Percentiles rank a stretch among this genome's conserved stretches.
Evolutionary conservation across 2,113 vertebrate species (phyloP).

Genomic region (Gambusia holbrooki): DNA sequence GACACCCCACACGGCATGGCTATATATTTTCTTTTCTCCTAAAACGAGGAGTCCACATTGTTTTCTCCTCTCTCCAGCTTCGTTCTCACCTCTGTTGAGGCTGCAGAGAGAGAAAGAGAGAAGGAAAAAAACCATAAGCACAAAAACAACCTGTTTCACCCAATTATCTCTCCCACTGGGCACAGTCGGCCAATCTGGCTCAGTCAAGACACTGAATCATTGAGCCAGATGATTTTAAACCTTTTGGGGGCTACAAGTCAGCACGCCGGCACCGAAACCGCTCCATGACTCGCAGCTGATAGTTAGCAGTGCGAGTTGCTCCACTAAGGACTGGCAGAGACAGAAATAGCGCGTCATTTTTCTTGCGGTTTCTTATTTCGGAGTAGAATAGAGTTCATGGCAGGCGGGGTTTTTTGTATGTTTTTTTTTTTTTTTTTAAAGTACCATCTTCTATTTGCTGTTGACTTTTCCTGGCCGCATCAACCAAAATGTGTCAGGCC

Average conservation of each 20-base stretch:
- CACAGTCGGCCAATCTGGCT: conserved; percentile 66
- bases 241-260: conserved; percentile 52
- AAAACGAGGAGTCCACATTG: conserved; percentile 59
- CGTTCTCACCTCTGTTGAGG: conserved; percentile 42
- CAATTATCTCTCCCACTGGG: conserved; percentile 74
- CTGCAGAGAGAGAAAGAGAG: not conserved
- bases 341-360: conserved; percentile 37
- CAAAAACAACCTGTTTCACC: conserved; percentile 68
- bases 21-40: conserved; percentile 27
- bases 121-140: not conserved
- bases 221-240: conserved; percentile 67
- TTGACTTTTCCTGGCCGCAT: not conserved
- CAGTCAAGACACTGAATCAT: conserved; percentile 62
- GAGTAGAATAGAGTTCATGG: conserved; percentile 7
- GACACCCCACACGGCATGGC: conserved; percentile 33
- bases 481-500: conserved; percentile 1
- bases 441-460: conserved; percentile 23
- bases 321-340: conserved; percentile 24
- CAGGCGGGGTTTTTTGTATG: not conserved
- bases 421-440: not conserved
- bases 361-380: conserved; percentile 22
- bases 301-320: conserved; percentile 33
- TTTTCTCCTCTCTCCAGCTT: conserved; percentile 45
- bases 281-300: conserved; percentile 46
- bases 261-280: conserved; percentile 44